Base-by-base conservation (phyloP, 2,888 invertebrate genomes). In the Drosophila paranaensis region DNA sequence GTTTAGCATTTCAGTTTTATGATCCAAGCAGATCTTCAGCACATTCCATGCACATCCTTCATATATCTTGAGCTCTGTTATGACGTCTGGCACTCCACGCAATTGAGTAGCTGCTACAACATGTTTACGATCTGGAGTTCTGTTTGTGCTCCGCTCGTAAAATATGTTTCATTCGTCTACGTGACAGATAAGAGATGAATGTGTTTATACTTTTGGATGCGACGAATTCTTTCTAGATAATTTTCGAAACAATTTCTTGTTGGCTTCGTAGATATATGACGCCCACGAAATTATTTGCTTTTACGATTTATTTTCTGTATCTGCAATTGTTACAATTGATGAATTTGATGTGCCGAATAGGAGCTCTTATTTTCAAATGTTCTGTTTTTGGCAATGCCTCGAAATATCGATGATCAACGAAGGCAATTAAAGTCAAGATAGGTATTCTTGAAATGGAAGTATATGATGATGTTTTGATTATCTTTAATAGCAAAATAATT, bases 181-280 rank as follows among this genome's bases (percentile, higher is more conserved):
- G 70, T 77, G 77, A 45, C 70, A 65, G 76, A 77, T 77, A 77
- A 77, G 73, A 69, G 20, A 43, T 55, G 35, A n/a, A 60, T 39
- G 16, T 62, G 25, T 16, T 35, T 58, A 33, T 58, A 61, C 46
- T 54, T 74, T 45, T 42, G 46, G 71, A 55, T 63, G 46, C 56
- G 60, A 37, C 16, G 13, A 48, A 40, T 51, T 64, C 39, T 60
- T 77, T 77, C 74, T 57, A 61, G 74, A 74, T 65, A 54, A 16
- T 53, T 68, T 51, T 50, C 51, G 11, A 55, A 39, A 51, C 33
- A 68, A 35, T 20, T 64, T 50, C 40, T 13, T 39, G 3, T 54
- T 39, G 37, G 2, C 27, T 39, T 56, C 55, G 0, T 3, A 4
- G 20, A 43, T 33, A 10, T 43, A 27, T 74, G 76, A 77, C 74